Evolutionary conservation across 2,888 invertebrate genomes (phyloP).

Genomic region (Drosophila leonis): DNA sequence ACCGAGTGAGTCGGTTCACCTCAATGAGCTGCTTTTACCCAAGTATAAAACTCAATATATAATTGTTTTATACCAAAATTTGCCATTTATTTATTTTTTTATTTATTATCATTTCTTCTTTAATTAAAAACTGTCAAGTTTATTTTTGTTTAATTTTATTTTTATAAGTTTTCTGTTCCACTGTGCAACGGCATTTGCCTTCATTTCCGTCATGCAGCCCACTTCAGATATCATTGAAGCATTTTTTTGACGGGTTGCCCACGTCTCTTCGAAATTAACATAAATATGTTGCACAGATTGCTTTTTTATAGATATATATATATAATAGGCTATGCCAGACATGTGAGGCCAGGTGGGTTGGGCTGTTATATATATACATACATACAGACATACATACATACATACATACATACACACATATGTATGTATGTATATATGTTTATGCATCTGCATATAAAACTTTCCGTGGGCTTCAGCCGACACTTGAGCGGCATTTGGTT

Average conservation of each 20-base stretch:
- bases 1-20: no score
- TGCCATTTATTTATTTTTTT: no score
- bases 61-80: no score
- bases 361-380: not conserved
- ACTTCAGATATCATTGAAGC: slow-evolving; percentile 56
- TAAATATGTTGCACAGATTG: slow-evolving; percentile 69
- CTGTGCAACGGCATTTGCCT: slow-evolving; percentile 19
- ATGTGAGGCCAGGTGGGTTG: slow-evolving; percentile 59
- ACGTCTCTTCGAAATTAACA: slow-evolving; percentile 63
- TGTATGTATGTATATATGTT: no score
- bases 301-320: slow-evolving; percentile 38
- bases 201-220: slow-evolving; percentile 50
- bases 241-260: slow-evolving; percentile 38
- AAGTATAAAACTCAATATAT: no score
- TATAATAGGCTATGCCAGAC: slow-evolving; percentile 48
- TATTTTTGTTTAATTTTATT: not conserved
- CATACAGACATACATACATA: not conserved
- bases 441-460: slow-evolving; percentile 6
- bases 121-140: not conserved
- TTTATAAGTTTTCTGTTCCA: not conserved
- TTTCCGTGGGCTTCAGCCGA: slow-evolving; percentile 32
- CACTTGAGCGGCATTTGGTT: slow-evolving; percentile 33
- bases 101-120: no score
- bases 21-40: no score
- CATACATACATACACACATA: not conserved